phyloP scores from a whole-genome alignment of 2,888 invertebrate species.

The Acronicta leporina region DNA sequence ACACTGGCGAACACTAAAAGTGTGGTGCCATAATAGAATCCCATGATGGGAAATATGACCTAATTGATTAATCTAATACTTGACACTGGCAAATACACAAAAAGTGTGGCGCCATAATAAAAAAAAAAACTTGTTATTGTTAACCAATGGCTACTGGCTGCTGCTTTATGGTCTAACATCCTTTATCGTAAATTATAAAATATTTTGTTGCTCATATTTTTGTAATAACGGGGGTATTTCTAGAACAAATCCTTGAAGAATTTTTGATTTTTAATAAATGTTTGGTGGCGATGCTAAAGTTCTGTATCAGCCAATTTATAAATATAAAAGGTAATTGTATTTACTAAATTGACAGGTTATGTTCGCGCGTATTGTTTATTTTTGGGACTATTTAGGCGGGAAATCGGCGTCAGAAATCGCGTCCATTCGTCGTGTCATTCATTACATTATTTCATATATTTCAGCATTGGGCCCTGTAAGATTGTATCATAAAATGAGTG shows the following conservation, averaged over 20 bases:
- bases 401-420: constrained; percentile 53
- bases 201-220: too few species aligned
- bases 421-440: constrained; percentile 7
- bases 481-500: constrained; percentile 70
- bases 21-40: too few species aligned
- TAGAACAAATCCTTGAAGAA: not conserved
- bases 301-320: constrained; percentile 38
- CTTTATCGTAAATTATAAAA: too few species aligned
- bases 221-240: too few species aligned
- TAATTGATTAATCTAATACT: too few species aligned
- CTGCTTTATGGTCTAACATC: too few species aligned
- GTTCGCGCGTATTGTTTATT: constrained; percentile 69
- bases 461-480: constrained; percentile 48
- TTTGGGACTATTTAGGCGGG: constrained; percentile 76
- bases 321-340: constrained; percentile 71
- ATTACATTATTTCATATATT: constrained; percentile 34
- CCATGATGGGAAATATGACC: too few species aligned
- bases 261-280: constrained; percentile 34
- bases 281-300: constrained; percentile 57
- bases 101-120: too few species aligned
- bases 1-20: too few species aligned
- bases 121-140: too few species aligned
- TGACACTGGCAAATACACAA: too few species aligned
- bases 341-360: constrained; percentile 68
- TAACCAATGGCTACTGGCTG: too few species aligned